A percentile compares a stretch with the other conserved stretches of the same genome.
Evolutionary conservation across 2,797 vertebrate genomes (phyloP).

Genomic region (Sternarchorhynchus goeldii): DNA sequence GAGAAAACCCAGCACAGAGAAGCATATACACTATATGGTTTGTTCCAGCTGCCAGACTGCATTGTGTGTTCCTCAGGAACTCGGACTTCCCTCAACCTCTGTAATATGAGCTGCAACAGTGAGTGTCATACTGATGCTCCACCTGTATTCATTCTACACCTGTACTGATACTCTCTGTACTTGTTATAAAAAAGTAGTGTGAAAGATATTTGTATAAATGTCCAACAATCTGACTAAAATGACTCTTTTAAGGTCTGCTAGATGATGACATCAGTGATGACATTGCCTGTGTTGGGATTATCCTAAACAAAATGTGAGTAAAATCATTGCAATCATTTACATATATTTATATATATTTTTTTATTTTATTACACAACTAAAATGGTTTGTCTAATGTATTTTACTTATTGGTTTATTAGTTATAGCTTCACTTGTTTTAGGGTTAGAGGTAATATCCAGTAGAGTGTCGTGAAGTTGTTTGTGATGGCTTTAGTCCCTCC

Average conservation of each 20-base stretch:
- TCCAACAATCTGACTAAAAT: background rate
- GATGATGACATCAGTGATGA: slow-evolving; percentile 62
- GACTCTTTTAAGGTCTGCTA: slow-evolving; percentile 54
- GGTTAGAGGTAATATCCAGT: too few relatives aligned
- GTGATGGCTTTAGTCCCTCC: too few relatives aligned
- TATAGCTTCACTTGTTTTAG: too few relatives aligned
- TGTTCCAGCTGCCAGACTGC: slow-evolving; percentile 64
- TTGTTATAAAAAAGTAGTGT: background rate
- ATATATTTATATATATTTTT: background rate
- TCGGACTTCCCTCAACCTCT: slow-evolving; percentile 46
- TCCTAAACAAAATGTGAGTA: slow-evolving; percentile 48
- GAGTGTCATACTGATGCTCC: slow-evolving; percentile 44
- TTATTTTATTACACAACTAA: background rate
- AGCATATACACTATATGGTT: slow-evolving; percentile 54
- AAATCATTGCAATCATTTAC: background rate
- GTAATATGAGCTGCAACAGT: slow-evolving; percentile 55
- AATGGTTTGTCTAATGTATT: too few relatives aligned
- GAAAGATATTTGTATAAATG: background rate
- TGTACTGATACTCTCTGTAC: background rate
- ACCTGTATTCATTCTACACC: background rate
- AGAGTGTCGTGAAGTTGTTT: too few relatives aligned
- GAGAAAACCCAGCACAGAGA: background rate
- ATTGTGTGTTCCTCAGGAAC: slow-evolving; percentile 54
- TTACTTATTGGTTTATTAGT: too few relatives aligned
- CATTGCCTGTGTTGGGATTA: slow-evolving; percentile 54